Base-by-base conservation (phyloP, 1,140 invertebrate genomes). In the Drosophila oshimai region DNA sequence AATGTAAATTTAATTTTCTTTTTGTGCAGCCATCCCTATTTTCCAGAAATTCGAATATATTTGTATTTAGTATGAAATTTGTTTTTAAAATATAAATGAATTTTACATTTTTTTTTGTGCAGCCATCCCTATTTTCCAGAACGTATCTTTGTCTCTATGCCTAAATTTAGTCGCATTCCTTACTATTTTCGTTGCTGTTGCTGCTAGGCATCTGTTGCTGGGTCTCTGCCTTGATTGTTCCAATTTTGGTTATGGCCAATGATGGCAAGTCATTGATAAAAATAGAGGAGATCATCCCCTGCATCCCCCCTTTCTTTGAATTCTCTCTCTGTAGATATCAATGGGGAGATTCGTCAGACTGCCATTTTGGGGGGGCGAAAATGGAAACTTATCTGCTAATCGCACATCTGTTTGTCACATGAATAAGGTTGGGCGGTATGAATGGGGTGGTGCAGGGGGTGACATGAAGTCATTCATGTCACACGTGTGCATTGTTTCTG, bases 331-430 rank as follows among this genome's bases (percentile, higher is more conserved):
- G 12, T 62, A 61, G 44, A 84, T 74, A 84, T 83, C 79, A 86
- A 75, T 84, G 79, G 67, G 45, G 33, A 42, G 39, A 73, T 67
- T 15, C 51, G 62, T 68, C 57, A 70, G 13, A 31, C 15, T 26
- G 47, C 49, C 29, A 54, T 54, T 57, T 53, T 39, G 28, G 29
- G 37, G 20, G 29, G 58, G 39, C 33, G 34, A 39, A 53, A 80
- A 80, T 80, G 75, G 72, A 80, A 86, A 86, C 54, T 73, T 86
- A 86, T 86, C 80, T 87, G 81, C 84, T 86, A 86, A 86, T 86
- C 75, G 76, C 76, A 74, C 81, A 86, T 86, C 81, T 86, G 81
- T 41, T 87, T 86, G 81, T 87, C 81, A 81, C 76, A 81, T 87
- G 81, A 83, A 44, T 28, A 49, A 34, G 4, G 4, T 9, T n/a